Percentiles rank a stretch among this genome's conserved stretches.
Conservation (phyloP, 2,888 invertebrate species). For the Drosophila nigricruria region DNA sequence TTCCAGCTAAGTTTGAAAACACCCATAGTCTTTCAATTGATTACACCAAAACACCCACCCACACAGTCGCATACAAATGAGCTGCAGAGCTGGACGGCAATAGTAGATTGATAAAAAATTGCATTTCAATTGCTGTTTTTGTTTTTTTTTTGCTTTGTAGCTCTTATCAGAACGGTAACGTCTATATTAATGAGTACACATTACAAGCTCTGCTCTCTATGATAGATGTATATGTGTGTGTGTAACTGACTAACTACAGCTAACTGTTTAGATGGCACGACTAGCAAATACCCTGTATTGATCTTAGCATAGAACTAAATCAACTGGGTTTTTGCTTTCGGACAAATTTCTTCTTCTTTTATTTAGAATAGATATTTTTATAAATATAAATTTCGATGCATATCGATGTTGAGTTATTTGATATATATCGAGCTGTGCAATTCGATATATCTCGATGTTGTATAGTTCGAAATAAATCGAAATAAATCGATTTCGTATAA, state of each 20-base stretch:
- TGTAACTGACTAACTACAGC: slow-evolving; percentile 8
- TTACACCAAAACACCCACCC: slow-evolving; percentile 16
- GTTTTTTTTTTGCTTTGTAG: slow-evolving; percentile 37
- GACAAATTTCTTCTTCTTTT: too few species aligned
- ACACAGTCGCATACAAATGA: slow-evolving; percentile 35
- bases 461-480: too few species aligned
- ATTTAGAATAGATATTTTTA: too few species aligned
- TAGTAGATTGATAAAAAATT: slow-evolving; percentile 70
- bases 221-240: background rate
- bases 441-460: too few species aligned
- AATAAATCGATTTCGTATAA: too few species aligned
- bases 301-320: too few species aligned
- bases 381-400: too few species aligned
- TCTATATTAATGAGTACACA: slow-evolving; percentile 49
- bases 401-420: too few species aligned
- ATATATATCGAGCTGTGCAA: too few species aligned
- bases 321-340: too few species aligned
- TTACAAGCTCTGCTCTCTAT: slow-evolving; percentile 15
- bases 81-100: slow-evolving; percentile 32
- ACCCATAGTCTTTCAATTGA: slow-evolving; percentile 46
- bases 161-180: slow-evolving; percentile 64
- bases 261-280: background rate
- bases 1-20: slow-evolving; percentile 48
- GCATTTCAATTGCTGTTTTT: slow-evolving; percentile 52
- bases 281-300: background rate